Percentiles rank a stretch among this genome's conserved stretches.
phyloP scores from a whole-genome alignment of 1,140 invertebrate species.

The Sarcophaga peregrina region DNA sequence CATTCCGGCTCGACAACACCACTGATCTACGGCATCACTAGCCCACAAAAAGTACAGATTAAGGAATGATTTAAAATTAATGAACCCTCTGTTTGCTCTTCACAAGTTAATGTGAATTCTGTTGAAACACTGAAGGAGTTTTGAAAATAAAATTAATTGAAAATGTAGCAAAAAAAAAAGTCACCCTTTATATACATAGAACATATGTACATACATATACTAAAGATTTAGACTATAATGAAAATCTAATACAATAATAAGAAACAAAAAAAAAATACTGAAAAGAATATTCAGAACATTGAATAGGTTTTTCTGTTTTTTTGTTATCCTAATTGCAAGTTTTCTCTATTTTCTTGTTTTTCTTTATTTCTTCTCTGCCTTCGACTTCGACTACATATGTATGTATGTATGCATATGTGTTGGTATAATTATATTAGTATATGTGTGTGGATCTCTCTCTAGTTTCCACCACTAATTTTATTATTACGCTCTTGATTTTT shows the following conservation, averaged over 20 bases:
- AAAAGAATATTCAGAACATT: background rate
- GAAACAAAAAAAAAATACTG: background rate
- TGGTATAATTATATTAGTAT: background rate
- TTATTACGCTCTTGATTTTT: background rate
- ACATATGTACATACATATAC: background rate
- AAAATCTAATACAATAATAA: background rate
- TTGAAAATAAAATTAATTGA: too few species aligned
- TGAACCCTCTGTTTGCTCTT: too few species aligned
- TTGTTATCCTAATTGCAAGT: background rate
- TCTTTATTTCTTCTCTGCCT: too few species aligned
- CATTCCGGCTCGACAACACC: too few species aligned
- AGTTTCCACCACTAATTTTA: background rate
- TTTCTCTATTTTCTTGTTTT: background rate
- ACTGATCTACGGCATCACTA: too few species aligned
- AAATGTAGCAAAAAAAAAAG: too few species aligned
- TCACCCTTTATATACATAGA: too few species aligned
- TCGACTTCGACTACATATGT: too few species aligned
- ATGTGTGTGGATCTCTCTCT: background rate
- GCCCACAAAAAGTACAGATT: too few species aligned
- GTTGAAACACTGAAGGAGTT: too few species aligned
- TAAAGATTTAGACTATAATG: background rate
- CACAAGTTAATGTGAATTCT: too few species aligned
- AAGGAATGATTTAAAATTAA: too few species aligned
- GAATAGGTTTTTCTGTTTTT: background rate
- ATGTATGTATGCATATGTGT: background rate